These are phyloP conservation scores for Philotrypesis tridentata DNA, from an alignment of 1,140 invertebrate species.

Conservation along the genomic window DNA sequence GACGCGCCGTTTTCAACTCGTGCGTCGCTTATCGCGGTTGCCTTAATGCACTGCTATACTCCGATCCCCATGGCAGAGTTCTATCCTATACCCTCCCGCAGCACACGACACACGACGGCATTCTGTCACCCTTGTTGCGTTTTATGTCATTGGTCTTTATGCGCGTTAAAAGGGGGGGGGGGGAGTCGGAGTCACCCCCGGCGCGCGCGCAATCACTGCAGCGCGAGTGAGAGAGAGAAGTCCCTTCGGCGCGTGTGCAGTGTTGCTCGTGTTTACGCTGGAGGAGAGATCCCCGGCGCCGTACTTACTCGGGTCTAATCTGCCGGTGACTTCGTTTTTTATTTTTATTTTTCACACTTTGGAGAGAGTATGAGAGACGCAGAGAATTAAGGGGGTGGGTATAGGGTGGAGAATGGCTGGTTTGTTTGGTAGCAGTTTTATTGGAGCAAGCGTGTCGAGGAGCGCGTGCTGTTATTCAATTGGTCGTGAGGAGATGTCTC, in stretches of 20 bases:
- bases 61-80: too few relatives aligned
- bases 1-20: constrained; percentile 26
- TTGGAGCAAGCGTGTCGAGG: not conserved
- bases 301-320: constrained; percentile 21
- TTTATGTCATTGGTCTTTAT: constrained; percentile 63
- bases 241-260: constrained; percentile 44
- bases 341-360: constrained; percentile 6
- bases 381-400: not conserved
- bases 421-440: not conserved
- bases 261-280: constrained; percentile 22
- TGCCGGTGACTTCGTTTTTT: constrained; percentile 9
- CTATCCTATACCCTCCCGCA: constrained; percentile 1
- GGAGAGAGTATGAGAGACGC: too few relatives aligned
- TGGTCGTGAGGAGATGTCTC: too few relatives aligned
- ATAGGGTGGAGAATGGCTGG: not conserved
- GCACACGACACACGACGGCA: constrained; percentile 53
- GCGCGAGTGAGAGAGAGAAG: constrained; percentile 46
- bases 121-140: constrained; percentile 58
- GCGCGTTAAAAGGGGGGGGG: constrained; percentile 26
- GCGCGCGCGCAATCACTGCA: constrained; percentile 48
- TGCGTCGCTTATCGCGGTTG: constrained; percentile 57
- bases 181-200: not conserved
- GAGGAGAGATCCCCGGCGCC: not conserved
- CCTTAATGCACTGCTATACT: constrained; percentile 51
- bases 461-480: not conserved